Conservation (phyloP, 2,888 invertebrate genomes). For the Ligdia adustata region DNA sequence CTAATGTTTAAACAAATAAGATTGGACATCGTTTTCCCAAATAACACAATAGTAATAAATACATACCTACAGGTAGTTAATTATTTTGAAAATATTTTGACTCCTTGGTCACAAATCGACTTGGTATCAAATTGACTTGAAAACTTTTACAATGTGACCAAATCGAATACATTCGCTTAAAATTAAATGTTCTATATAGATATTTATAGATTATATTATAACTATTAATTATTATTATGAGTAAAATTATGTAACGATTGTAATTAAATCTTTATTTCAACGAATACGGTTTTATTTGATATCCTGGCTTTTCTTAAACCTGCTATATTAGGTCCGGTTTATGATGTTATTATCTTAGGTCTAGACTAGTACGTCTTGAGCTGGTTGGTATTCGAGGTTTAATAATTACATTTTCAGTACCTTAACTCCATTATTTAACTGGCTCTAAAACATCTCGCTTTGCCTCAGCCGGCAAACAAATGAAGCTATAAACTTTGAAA, state of each 20-base stretch:
- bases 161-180: conserved; percentile 83
- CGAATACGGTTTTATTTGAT: conserved; percentile 48
- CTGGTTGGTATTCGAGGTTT: no score
- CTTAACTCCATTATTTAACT: no score
- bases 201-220: conserved; percentile 80
- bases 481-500: conserved; percentile 27
- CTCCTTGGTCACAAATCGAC: neutral
- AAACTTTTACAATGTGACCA: conserved; percentile 69
- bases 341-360: no score
- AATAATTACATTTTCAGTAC: no score
- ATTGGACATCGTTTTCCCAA: conserved; percentile 14
- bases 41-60: neutral
- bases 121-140: conserved; percentile 35
- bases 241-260: conserved; percentile 82
- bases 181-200: conserved; percentile 82
- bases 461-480: conserved; percentile 15
- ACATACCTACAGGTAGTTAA: neutral
- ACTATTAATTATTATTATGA: conserved; percentile 80
- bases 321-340: no score
- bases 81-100: neutral
- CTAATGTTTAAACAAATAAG: conserved; percentile 1
- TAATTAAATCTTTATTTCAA: conserved; percentile 84
- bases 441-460: no score
- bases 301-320: neutral
- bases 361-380: no score